Evolutionary conservation across 2,888 invertebrate species (phyloP).

Genomic region (Steromphala cineraria): DNA sequence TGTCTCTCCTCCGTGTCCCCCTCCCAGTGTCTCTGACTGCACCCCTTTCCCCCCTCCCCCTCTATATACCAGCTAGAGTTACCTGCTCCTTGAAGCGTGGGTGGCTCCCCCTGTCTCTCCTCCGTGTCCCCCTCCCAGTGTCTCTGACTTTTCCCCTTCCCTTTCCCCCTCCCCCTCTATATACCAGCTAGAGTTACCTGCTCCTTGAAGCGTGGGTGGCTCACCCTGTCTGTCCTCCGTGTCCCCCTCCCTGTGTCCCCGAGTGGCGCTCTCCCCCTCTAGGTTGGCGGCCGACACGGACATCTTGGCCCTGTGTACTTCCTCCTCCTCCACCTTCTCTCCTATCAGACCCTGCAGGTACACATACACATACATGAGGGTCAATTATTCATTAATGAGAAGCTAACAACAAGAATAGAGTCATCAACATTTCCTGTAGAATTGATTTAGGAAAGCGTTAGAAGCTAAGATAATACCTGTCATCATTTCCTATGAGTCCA

Average conservation of each 20-base stretch:
- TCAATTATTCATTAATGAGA: too few species aligned
- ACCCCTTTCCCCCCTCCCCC: not conserved
- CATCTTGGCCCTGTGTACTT: conserved; percentile 70
- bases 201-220: not conserved
- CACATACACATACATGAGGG: too few species aligned
- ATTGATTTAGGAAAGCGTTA: too few species aligned
- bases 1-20: too few species aligned
- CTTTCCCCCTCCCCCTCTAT: not conserved
- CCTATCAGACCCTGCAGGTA: conserved; percentile 79
- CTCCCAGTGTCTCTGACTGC: not conserved
- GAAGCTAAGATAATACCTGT: too few species aligned
- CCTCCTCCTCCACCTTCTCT: conserved; percentile 81
- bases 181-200: conserved; percentile 8
- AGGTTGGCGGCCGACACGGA: conserved; percentile 58
- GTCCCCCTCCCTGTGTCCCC: not conserved
- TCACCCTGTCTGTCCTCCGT: not conserved
- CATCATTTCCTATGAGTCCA: too few species aligned
- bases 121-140: not conserved
- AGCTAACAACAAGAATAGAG: too few species aligned
- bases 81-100: conserved; percentile 18
- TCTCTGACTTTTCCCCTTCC: not conserved
- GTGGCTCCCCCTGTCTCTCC: not conserved
- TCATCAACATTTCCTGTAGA: too few species aligned
- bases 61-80: not conserved
- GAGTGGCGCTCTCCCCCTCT: conserved; percentile 34